Base-by-base conservation (phyloP, 2,888 invertebrate species). In the Tetheella fluctuosa region DNA sequence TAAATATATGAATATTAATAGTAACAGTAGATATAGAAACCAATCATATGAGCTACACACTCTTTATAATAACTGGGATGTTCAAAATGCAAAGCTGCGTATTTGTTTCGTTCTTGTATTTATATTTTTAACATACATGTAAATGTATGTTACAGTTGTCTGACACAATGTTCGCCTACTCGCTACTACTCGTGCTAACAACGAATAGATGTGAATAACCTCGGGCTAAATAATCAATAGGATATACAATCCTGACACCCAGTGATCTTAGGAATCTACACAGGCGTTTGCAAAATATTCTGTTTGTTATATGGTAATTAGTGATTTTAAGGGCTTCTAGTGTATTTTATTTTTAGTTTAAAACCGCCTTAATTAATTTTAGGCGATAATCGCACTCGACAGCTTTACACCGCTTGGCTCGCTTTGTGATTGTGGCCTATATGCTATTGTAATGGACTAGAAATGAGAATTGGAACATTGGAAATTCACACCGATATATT, bases 251-350 rank as follows among this genome's bases (percentile, higher is more conserved):
- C 61, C 66, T 62, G 34, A 63, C 64, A 75, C 76, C 81, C 85
- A 82, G 84, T 85, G 82, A 78, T 68, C 62, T 69, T 75, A 73
- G 62, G 66, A 55, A 23, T 55, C 55, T 34, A 55, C n/a, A 65
- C 65, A 73, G 67, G 69, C 73, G 74, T 71, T 86, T 90, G 89
- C 89, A 89, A 90, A 90, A 90, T 90, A 89, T 90, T 90, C 87
- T 89, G 80, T 85, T 87, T 67, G 89, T 89, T 89, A 83, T 82
- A 34, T 34, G 13, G 13, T 34, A 76, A 60, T 63, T 54, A 23
- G 54, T 13, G 15, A 28, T 54, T 54, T 25, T 54, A 28, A 54
- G 54, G 25, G 30, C 30, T 30, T 54, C 17, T 17, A 28, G 54
- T 30, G 30, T 54, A 30, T 28, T 17, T 54, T 54, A 30, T 30